Percentiles rank a stretch among this genome's conserved stretches.
Conservation (phyloP, 2,113 vertebrate genomes). For the Ia io region DNA sequence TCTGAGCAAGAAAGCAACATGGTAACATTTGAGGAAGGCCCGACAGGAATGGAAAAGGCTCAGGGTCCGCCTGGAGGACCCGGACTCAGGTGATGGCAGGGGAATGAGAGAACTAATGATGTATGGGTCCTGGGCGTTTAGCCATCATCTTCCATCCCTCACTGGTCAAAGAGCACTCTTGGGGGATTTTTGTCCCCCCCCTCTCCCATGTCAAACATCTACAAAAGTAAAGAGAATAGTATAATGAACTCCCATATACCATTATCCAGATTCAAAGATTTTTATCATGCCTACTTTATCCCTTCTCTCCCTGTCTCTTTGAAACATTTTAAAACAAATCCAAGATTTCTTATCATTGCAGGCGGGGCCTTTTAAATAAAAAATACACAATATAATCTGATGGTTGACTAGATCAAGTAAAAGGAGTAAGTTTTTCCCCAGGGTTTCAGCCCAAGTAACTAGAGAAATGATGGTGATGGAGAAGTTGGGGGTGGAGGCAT, state of each 20-base stretch:
- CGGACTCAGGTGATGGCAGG: background rate
- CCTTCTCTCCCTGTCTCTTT: background rate
- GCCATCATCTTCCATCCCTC: too few relatives aligned
- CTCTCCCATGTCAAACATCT: background rate
- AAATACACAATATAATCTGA: background rate
- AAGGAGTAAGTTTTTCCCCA: background rate
- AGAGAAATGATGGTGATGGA: background rate
- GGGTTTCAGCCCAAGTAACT: background rate
- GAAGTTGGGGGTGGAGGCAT: background rate
- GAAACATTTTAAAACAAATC: background rate
- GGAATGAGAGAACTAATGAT: background rate
- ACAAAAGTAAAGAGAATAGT: background rate
- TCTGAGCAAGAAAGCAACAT: slow-evolving; percentile 13
- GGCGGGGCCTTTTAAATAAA: background rate
- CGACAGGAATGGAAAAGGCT: background rate
- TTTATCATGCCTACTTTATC: background rate
- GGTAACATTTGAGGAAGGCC: slow-evolving; percentile 11
- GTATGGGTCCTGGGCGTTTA: background rate
- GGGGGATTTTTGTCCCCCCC: too few relatives aligned
- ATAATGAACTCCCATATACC: background rate
- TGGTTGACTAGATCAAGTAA: background rate
- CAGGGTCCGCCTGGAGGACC: background rate
- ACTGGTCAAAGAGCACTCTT: too few relatives aligned
- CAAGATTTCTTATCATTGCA: background rate
- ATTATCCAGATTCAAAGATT: background rate